These are phyloP conservation scores for Bergia puertoricense DNA, from an alignment of 92 coral and sea anemone genomes.

Conservation along the genomic window DNA sequence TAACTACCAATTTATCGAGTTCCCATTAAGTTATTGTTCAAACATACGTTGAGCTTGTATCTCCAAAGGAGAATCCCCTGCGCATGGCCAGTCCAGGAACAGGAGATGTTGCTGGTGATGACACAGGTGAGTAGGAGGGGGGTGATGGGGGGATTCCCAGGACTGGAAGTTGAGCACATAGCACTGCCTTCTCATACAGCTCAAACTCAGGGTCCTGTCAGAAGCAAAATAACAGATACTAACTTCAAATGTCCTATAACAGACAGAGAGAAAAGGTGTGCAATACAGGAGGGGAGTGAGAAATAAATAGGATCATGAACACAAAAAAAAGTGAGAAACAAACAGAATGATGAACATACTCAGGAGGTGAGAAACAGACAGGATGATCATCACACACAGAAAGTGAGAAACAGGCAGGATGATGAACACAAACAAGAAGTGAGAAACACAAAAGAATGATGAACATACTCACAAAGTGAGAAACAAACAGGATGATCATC, in stretches of 20 bases:
- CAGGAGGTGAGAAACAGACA: not conserved
- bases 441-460: too few relatives aligned
- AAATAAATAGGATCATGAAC: not conserved
- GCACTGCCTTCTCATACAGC: slow-evolving; percentile 70
- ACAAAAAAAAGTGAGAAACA: too few relatives aligned
- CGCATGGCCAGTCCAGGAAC: slow-evolving; percentile 19
- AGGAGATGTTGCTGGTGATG: slow-evolving; percentile 61
- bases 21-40: not conserved
- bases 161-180: slow-evolving; percentile 68
- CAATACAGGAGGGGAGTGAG: too few relatives aligned
- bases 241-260: not conserved
- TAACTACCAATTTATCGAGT: too few relatives aligned
- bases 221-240: not conserved
- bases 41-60: slow-evolving; percentile 37
- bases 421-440: too few relatives aligned
- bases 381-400: too few relatives aligned
- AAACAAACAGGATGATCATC: too few relatives aligned
- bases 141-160: slow-evolving; percentile 66
- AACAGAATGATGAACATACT: too few relatives aligned
- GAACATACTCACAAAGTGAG: too few relatives aligned
- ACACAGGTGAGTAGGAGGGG: slow-evolving; percentile 54
- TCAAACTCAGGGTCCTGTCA: slow-evolving; percentile 54
- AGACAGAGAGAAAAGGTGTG: too few relatives aligned
- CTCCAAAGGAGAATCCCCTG: slow-evolving; percentile 31
- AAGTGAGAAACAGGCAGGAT: too few relatives aligned